Evolutionary conservation across 1,140 invertebrate species (phyloP).

Genomic region (Trachymyrmex septentrionalis): DNA sequence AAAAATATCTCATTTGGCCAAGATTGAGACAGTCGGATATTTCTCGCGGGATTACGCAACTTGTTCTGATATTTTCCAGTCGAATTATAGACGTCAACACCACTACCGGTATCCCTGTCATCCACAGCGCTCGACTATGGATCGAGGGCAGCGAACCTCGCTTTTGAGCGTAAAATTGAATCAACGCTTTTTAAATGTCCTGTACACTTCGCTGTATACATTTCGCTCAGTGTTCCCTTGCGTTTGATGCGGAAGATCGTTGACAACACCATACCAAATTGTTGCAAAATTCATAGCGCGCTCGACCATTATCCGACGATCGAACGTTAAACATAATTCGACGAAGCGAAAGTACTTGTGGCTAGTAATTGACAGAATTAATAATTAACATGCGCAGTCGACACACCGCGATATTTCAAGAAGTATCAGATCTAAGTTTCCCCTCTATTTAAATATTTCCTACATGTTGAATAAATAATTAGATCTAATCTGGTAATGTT

Average conservation of each 20-base stretch:
- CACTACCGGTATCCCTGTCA: slow-evolving; percentile 73
- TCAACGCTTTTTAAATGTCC: slow-evolving; percentile 75
- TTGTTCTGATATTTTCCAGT: slow-evolving; percentile 74
- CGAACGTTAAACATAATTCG: slow-evolving; percentile 29
- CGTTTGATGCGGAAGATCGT: slow-evolving; percentile 60
- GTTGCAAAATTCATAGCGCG: slow-evolving; percentile 51
- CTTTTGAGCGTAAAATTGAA: slow-evolving; percentile 77
- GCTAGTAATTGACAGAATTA: background rate
- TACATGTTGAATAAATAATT: background rate
- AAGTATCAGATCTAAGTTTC: background rate
- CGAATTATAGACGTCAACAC: slow-evolving; percentile 77
- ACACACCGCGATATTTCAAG: slow-evolving; percentile 1
- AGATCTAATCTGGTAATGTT: background rate
- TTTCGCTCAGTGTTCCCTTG: slow-evolving; percentile 55
- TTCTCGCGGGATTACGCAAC: slow-evolving; percentile 67
- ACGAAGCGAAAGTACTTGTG: background rate
- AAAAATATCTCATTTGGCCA: slow-evolving; percentile 25
- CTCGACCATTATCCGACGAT: slow-evolving; percentile 14
- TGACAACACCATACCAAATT: slow-evolving; percentile 54
- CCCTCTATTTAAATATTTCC: background rate
- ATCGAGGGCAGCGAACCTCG: slow-evolving; percentile 69
- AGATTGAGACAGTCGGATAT: slow-evolving; percentile 64
- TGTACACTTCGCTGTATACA: slow-evolving; percentile 64
- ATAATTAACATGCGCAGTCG: background rate
- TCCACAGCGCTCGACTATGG: slow-evolving; percentile 68